Evolutionary conservation across 1,140 invertebrate species (phyloP).

Genomic region (Nixonia krombeini): DNA sequence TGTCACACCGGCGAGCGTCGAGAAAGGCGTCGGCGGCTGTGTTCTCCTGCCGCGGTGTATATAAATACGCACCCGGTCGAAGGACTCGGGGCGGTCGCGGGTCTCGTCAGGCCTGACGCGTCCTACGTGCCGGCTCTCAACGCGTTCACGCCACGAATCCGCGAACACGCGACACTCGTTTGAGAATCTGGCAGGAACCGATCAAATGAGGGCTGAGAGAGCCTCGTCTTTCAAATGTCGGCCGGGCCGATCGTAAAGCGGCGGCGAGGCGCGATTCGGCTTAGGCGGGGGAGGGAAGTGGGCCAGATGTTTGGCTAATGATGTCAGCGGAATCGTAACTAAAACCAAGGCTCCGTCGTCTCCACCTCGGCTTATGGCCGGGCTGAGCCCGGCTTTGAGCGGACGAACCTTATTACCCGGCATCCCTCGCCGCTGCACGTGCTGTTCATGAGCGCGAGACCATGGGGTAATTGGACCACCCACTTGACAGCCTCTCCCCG

Average conservation of each 20-base stretch:
- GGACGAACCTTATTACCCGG: constrained; percentile 61
- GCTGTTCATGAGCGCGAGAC: constrained; percentile 63
- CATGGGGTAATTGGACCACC: constrained; percentile 69
- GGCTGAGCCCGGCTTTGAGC: constrained; percentile 39
- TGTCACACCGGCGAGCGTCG: not conserved
- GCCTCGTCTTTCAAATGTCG: constrained; percentile 9
- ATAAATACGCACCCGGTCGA: constrained; percentile 11
- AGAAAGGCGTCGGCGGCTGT: not conserved
- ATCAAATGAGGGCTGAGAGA: constrained; percentile 44
- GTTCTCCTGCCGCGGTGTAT: no score
- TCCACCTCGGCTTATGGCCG: constrained; percentile 51
- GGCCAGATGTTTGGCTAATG: constrained; percentile 71
- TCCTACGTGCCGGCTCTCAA: constrained; percentile 20
- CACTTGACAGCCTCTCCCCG: constrained; percentile 46
- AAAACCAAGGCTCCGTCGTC: constrained; percentile 55
- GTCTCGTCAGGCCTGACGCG: not conserved
- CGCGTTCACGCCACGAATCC: constrained; percentile 27
- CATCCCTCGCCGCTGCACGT: constrained; percentile 56
- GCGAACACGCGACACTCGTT: constrained; percentile 32
- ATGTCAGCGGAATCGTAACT: constrained; percentile 70
- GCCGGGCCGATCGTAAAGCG: constrained; percentile 41
- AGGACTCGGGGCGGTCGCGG: not conserved
- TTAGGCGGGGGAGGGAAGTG: constrained; percentile 54
- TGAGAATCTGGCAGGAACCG: constrained; percentile 27
- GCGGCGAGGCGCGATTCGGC: constrained; percentile 16